Conservation (phyloP, 2,797 vertebrate species). For the Enoplosus armatus region DNA sequence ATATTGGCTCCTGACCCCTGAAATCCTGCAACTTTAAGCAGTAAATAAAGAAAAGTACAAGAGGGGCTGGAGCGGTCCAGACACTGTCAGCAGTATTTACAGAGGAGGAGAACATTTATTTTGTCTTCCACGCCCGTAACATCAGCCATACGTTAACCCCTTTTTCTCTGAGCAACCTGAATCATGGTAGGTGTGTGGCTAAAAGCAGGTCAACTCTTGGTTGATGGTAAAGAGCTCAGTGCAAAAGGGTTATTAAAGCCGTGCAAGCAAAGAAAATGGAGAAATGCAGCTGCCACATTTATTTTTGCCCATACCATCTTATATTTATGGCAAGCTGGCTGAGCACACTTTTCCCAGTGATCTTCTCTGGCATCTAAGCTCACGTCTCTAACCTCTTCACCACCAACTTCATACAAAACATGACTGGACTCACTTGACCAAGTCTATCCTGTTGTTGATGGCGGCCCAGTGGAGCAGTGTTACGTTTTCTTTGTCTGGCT, state of each 20-base stretch:
- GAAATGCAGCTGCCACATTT: constrained; percentile 1
- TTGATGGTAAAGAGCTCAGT: background rate
- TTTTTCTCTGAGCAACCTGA: background rate
- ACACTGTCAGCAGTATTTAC: background rate
- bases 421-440: constrained; percentile 92
- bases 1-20: too few species aligned
- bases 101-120: background rate
- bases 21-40: background rate
- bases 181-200: background rate
- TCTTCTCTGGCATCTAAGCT: background rate
- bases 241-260: background rate
- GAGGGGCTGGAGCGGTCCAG: background rate
- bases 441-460: constrained; percentile 98
- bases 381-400: background rate
- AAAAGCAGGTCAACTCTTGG: background rate
- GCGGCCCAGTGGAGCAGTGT: constrained; percentile 99
- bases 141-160: too few species aligned
- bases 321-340: background rate
- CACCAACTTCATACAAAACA: background rate
- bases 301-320: background rate
- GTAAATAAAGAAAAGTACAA: constrained; percentile 1
- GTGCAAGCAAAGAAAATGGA: background rate
- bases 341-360: constrained; percentile 1
- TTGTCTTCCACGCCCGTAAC: background rate
- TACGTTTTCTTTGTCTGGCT: constrained; percentile 99